Evolutionary conservation across 2,888 invertebrate species (phyloP).

Genomic region (Patella depressa): DNA sequence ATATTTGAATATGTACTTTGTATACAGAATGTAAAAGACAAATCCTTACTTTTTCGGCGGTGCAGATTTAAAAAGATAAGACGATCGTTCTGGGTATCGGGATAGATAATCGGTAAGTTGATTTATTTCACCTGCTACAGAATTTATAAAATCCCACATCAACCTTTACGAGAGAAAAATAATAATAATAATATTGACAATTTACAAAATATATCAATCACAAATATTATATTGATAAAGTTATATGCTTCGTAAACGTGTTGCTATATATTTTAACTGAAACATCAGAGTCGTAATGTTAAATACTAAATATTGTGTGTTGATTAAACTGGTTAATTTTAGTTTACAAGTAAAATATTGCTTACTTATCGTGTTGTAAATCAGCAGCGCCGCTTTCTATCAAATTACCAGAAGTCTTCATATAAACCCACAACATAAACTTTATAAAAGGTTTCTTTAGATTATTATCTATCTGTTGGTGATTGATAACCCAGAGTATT

Average conservation of each 20-base stretch:
- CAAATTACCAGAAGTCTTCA: constrained; percentile 61
- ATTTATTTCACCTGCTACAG: constrained; percentile 50
- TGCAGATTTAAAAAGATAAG: constrained; percentile 52
- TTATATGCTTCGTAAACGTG: no score
- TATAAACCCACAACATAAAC: constrained; percentile 69
- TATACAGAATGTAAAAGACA: background rate
- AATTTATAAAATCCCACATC: constrained; percentile 61
- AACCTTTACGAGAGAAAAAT: constrained; percentile 36
- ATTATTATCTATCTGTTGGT: constrained; percentile 62
- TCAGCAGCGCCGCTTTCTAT: constrained; percentile 68
- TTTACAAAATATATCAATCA: no score
- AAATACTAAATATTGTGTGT: no score
- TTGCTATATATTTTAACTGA: background rate
- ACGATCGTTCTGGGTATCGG: constrained; percentile 47
- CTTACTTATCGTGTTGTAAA: constrained; percentile 68
- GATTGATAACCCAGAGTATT: constrained; percentile 66
- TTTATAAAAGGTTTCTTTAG: constrained; percentile 67
- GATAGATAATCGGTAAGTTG: constrained; percentile 53
- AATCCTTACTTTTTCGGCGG: constrained; percentile 53
- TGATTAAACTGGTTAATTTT: no score
- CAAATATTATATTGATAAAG: no score
- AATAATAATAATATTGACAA: no score
- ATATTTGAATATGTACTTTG: background rate
- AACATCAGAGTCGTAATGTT: no score
- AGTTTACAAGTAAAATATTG: background rate